phyloP scores from a whole-genome alignment of 2,113 vertebrate genomes.

The Neotragus moschatus region DNA sequence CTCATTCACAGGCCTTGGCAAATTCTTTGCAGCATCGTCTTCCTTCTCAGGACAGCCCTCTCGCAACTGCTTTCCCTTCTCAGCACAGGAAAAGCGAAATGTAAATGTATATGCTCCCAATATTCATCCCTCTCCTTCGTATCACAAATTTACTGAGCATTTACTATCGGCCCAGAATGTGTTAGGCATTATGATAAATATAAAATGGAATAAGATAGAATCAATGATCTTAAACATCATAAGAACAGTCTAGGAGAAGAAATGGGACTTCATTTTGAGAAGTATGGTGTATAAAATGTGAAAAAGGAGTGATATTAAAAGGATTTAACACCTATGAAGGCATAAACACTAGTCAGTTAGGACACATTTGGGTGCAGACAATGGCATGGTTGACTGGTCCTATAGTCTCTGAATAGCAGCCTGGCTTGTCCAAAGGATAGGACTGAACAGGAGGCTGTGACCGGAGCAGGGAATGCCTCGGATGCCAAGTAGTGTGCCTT shows the following conservation, averaged over 20 bases:
- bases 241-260: background rate
- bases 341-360: background rate
- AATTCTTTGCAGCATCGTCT: background rate
- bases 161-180: background rate
- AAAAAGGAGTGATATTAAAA: background rate
- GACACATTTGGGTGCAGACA: background rate
- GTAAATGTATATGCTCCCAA: background rate
- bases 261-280: background rate
- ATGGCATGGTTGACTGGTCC: too few relatives aligned
- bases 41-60: background rate
- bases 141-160: background rate
- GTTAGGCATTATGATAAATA: background rate
- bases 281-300: background rate
- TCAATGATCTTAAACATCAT: background rate
- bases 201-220: background rate
- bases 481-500: background rate
- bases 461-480: background rate
- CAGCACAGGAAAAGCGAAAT: background rate
- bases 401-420: background rate
- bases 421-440: background rate
- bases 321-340: background rate
- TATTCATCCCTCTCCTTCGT: background rate
- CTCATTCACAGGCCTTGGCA: background rate
- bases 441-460: background rate
- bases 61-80: background rate